A percentile compares a stretch with the other conserved stretches of the same genome.
Conservation (phyloP, 2,113 vertebrate genomes). For the Meriones unguiculatus region DNA sequence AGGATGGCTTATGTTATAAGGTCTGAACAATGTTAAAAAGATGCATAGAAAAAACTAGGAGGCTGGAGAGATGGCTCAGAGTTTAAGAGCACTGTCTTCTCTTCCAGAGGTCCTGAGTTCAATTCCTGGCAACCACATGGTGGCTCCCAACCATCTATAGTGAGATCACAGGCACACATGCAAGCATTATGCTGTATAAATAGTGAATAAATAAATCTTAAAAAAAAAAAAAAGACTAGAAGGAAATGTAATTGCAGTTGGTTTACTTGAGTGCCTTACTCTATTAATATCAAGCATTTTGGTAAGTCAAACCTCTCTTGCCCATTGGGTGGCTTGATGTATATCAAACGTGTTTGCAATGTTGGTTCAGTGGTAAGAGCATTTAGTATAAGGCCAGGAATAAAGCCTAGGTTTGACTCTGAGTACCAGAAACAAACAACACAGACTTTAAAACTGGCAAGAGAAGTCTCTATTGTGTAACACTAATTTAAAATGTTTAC, state of each 20-base stretch:
- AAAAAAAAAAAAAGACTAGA: neutral
- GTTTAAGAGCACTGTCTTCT: no score
- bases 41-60: neutral
- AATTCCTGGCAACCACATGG: no score
- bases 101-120: no score
- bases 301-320: neutral
- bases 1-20: neutral
- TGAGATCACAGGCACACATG: no score
- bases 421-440: neutral
- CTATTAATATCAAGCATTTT: neutral
- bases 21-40: neutral
- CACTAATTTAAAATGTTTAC: neutral
- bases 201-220: no score
- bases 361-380: neutral
- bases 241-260: neutral
- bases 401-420: neutral
- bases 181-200: no score
- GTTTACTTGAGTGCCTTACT: neutral
- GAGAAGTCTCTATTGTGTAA: neutral
- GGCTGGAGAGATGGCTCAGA: no score
- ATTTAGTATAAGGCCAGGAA: neutral
- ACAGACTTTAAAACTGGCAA: neutral
- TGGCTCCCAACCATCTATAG: no score
- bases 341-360: neutral
- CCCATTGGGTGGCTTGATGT: neutral